Base-by-base conservation (phyloP, 2,797 vertebrate genomes). In the Melanotaenia pygmaea region DNA sequence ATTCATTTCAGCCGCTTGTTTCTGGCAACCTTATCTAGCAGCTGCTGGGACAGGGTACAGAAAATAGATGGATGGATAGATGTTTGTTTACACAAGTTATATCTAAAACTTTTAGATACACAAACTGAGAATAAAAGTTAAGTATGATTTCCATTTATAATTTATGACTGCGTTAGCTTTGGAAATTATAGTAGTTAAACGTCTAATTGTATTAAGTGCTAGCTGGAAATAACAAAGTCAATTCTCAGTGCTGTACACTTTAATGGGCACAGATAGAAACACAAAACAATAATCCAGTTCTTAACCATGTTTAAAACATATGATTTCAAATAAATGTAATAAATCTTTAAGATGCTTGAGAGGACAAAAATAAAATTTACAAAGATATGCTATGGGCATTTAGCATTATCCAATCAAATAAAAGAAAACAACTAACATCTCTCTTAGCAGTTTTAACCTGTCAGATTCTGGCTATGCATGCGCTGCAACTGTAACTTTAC, bases 201-300 rank as follows among this genome's bases (percentile, higher is more conserved):
- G 26, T 43, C 14, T 61, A 20, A 16, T 14, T 16, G 9, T 28
- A 26, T 67, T 22, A 54, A 8, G 22, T 11, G 14, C 24, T 9
- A 24, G 6, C 30, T 68, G 24, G 59, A 75, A 84, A 77, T 1
- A 22, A 75, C 51, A 76, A 77, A 66, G 9, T 0, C 18, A 77
- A n/a, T 8, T 73, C 7, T 75, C 30, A 74, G 45, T 73, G 66
- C 60, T 79, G 74, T 71, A 74, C n/a, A 72, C 72, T 93, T 90
- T 88, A 91, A 88, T 87, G 45, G 70, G 59, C 62, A 88, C 64
- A 83, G 69, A 82, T 67, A 76, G 28, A 72, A 74, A 60, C 71
- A 74, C 13, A 72, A 88, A 83, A 86, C 64, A 77, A 62, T 38
- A 66, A 67, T 80, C 62, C 72, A 83, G 61, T 74, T 72, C 40